phyloP scores from a whole-genome alignment of 2,888 invertebrate species.

The Heteromyza rotundicornis region DNA sequence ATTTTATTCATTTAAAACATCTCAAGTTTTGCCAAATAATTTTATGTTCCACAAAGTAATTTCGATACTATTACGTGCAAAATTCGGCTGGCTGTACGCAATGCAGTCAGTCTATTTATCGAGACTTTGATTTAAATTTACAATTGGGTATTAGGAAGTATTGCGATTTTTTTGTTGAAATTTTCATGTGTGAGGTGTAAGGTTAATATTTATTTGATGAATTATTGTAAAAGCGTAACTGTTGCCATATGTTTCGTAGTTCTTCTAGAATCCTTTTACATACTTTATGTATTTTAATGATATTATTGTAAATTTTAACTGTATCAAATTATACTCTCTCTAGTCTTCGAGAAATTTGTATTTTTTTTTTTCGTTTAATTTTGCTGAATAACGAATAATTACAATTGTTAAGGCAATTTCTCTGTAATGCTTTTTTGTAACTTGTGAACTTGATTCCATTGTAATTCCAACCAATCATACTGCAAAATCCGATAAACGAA shows the following conservation, averaged over 20 bases:
- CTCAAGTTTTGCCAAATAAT: constrained; percentile 27
- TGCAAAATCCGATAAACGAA: constrained; percentile 28
- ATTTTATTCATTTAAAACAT: neutral
- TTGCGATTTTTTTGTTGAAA: too few relatives aligned
- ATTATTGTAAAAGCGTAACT: constrained; percentile 7
- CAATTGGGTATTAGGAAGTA: too few relatives aligned
- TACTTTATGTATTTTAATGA: constrained; percentile 4
- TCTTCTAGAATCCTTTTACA: constrained; percentile 1
- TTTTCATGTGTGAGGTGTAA: too few relatives aligned
- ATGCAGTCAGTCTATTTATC: too few relatives aligned
- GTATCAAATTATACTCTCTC: constrained; percentile 10
- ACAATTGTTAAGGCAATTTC: too few relatives aligned
- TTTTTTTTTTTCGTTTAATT: neutral
- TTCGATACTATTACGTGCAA: too few relatives aligned
- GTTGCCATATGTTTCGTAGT: constrained; percentile 5
- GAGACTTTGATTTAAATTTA: too few relatives aligned
- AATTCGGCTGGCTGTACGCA: too few relatives aligned
- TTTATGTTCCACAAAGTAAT: neutral
- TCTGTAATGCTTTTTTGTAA: neutral
- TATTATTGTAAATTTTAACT: constrained; percentile 8
- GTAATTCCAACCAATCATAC: constrained; percentile 12
- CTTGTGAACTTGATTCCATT: neutral
- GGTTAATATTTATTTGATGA: neutral
- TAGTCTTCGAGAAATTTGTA: constrained; percentile 9
- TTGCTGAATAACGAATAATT: neutral